Conservation (phyloP, 2,797 vertebrate genomes). For the Acanthurus tractus region DNA sequence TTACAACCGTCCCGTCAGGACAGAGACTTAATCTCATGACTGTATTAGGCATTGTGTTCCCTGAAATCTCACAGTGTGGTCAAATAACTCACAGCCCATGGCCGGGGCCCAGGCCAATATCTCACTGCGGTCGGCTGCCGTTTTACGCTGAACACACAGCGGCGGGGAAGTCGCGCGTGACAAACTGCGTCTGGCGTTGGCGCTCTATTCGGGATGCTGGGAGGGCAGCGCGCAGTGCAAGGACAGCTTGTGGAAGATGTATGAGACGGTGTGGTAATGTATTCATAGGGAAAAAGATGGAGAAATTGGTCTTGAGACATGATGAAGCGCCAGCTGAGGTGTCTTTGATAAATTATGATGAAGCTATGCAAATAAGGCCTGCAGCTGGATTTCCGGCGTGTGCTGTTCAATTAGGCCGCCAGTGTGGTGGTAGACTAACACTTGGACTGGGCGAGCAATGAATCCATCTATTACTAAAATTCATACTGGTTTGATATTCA, state of each 20-base stretch:
- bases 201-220: slow-evolving; percentile 17
- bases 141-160: slow-evolving; percentile 14
- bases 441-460: slow-evolving; percentile 34
- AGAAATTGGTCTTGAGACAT: slow-evolving; percentile 67
- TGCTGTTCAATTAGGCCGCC: slow-evolving; percentile 64
- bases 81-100: slow-evolving; percentile 43
- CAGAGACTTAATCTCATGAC: slow-evolving; percentile 26
- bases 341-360: slow-evolving; percentile 74
- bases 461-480: slow-evolving; percentile 43
- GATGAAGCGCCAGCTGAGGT: slow-evolving; percentile 65
- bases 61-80: background rate
- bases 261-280: slow-evolving; percentile 63
- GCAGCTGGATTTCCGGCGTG: slow-evolving; percentile 43
- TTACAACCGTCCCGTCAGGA: slow-evolving; percentile 14
- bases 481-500: slow-evolving; percentile 14
- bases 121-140: slow-evolving; percentile 9
- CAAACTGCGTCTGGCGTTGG: slow-evolving; percentile 19
- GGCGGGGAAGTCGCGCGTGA: background rate
- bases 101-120: background rate
- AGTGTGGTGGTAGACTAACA: slow-evolving; percentile 16
- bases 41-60: slow-evolving; percentile 31
- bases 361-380: slow-evolving; percentile 65
- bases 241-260: slow-evolving; percentile 57
- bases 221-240: background rate
- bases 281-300: slow-evolving; percentile 67